Base-by-base conservation (phyloP, 2,113 vertebrate genomes). In the Malaclemys terrapin region DNA sequence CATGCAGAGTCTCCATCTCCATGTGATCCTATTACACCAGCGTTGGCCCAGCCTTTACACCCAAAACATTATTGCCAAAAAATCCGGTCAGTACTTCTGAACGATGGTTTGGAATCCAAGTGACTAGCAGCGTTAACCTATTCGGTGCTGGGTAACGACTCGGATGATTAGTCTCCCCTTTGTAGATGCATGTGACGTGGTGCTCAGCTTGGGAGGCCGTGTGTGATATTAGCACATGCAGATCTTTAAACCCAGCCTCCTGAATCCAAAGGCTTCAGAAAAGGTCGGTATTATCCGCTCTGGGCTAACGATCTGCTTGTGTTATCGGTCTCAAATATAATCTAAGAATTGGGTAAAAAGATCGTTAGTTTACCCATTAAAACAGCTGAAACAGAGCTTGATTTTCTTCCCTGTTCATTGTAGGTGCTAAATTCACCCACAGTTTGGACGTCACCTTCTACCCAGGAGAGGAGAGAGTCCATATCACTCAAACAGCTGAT, bases 361-460 rank as follows among this genome's bases (percentile, higher is more conserved):
- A 4, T 45, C 49, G 79, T 42, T 27, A 13, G 1, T 4, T 20
- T 10, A 49, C n/a, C 69, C 80, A 50, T 10, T 38, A 6, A 35
- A 90, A 86, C 25, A 16, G 22, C 57, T 4, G 4, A 24, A 29
- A 4, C 2, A 0, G 0, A 52, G 76, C 3, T 8, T 11, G 0
- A 0, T 14, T 42, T 4, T 2, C 54, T 78, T 11, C 13, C 47
- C 81, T 65, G 72, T 72, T 45, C 29, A 89, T 45, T 3, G 42
- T 95, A 99, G 99, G 99, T 1, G 99, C 99, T 2, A 98, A 99
- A 84, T 99, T 99, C 97, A 98, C 93, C 9, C 99, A 99, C 84
- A 98, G 78, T 4, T 98, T 98, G n/a, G 99, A 99, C 88, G 97
- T 99, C 75, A 98, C 98, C 3, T 99, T 99, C 98, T 97, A 98